Evolutionary conservation across 2,888 invertebrate species (phyloP), one percentile per base, ranked within the genome.

Genomic region (Morpho deidamia): DNA sequence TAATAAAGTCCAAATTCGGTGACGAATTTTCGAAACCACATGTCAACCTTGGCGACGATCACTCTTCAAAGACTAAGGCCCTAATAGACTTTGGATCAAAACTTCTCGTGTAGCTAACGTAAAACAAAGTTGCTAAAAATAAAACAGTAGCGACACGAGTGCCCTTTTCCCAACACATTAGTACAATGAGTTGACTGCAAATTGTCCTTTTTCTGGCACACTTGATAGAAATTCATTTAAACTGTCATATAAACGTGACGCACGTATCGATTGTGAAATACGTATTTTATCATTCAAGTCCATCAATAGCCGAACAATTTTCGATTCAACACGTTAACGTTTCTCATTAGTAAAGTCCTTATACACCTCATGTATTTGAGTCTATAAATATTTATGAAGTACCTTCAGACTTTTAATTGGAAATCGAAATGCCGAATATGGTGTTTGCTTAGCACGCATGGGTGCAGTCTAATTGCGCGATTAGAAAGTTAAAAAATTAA

Each of bases 331-430:
- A 41, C 40, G 53, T 56, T 11, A 52, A 44, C 56, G 45, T 51
- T 49, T 34, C 58, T 54, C 59, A 59, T 59, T 59, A 60, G 48
- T 44, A 40, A 44, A 54, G 56, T 53, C 50, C 52, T 56, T 50
- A 56, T 44, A 52, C 55, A 51, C 52, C 47, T 45, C 44, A 49
- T 51, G 44, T 58, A 55, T 53, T 52, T 14, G 47, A 54, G 54
- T 14, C 35, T 47, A 51, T 58, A 51, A 58, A 53, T 58, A 56
- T 60, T 53, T 58, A 47, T 50, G 53, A n/a, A 33, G 33, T 34
- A 54, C 56, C 54, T 53, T 41, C 44, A 44, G 56, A 60, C 58
- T 58, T 50, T 55, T 49, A 56, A 58, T 56, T 52, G 54, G 53
- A 43, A 56, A 47, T 54, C 51, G 49, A 43, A 59, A 45, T 51